A percentile compares a stretch with the other conserved stretches of the same genome.
phyloP scores from a whole-genome alignment of 1,140 invertebrate species.

The Magallana angulata region DNA sequence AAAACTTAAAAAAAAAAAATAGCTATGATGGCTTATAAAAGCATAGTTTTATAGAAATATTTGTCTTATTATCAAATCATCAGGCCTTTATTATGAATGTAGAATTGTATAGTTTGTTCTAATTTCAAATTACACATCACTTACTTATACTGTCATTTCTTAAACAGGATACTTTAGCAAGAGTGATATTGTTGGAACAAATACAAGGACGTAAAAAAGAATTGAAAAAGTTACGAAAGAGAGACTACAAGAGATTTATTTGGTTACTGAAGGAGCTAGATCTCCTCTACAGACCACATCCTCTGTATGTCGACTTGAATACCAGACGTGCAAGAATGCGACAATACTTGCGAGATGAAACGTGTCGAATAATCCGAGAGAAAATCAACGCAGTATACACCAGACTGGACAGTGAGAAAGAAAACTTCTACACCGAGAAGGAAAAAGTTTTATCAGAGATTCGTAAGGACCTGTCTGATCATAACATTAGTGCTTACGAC shows the following conservation, averaged over 20 bases:
- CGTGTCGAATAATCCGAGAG: slow-evolving; percentile 84
- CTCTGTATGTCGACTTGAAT: slow-evolving; percentile 22
- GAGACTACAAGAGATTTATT: slow-evolving; percentile 91
- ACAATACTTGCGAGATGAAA: slow-evolving; percentile 84
- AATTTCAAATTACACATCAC: too few relatives aligned
- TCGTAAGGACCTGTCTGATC: slow-evolving; percentile 85
- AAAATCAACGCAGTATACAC: slow-evolving; percentile 84
- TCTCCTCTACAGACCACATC: slow-evolving; percentile 84
- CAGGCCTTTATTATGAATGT: too few relatives aligned
- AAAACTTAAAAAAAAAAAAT: too few relatives aligned
- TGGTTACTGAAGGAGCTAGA: slow-evolving; percentile 91
- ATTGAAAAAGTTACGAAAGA: slow-evolving; percentile 84
- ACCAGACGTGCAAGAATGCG: slow-evolving; percentile 82
- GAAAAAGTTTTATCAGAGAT: slow-evolving; percentile 84
- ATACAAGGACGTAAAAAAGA: slow-evolving; percentile 88
- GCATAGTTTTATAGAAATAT: too few relatives aligned
- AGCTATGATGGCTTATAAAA: too few relatives aligned
- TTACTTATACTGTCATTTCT: slow-evolving; percentile 60
- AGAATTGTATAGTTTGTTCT: too few relatives aligned
- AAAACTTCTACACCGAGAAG: slow-evolving; percentile 84
- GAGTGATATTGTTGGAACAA: slow-evolving; percentile 84
- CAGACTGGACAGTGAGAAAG: slow-evolving; percentile 85
- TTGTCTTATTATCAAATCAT: too few relatives aligned
- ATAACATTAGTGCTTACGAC: slow-evolving; percentile 80
- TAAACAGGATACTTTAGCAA: slow-evolving; percentile 81